A percentile compares a stretch with the other conserved stretches of the same genome.
phyloP scores from a whole-genome alignment of 1,140 invertebrate species.

The Papilio dardanus region DNA sequence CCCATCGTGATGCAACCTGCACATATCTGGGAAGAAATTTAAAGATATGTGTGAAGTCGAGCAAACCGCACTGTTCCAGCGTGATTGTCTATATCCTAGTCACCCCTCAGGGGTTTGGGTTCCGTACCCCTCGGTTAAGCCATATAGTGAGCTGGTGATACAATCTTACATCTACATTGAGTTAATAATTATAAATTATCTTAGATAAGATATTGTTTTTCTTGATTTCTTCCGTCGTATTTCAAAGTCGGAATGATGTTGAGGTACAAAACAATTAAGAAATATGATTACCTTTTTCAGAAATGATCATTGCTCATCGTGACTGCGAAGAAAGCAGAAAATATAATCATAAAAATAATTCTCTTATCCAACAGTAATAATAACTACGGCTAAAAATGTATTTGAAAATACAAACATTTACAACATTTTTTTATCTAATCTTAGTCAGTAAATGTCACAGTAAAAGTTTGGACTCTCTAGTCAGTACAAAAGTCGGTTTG shows the following conservation, averaged over 20 bases:
- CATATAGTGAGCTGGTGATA: no score
- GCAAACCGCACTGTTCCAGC: no score
- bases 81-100: no score
- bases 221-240: background rate
- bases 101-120: no score
- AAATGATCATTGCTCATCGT: background rate
- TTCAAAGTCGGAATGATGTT: background rate
- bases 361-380: background rate
- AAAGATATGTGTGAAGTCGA: no score
- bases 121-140: no score
- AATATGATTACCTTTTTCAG: background rate
- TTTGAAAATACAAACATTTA: background rate
- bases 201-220: background rate
- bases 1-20: no score
- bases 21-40: no score
- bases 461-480: constrained; percentile 44
- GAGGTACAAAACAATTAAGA: background rate
- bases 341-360: background rate
- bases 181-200: no score
- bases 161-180: no score
- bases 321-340: background rate
- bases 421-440: background rate
- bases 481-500: constrained; percentile 49
- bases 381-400: background rate
- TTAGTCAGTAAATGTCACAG: background rate